phyloP scores from a whole-genome alignment of 2,797 vertebrate genomes.

The Chelon labrosus region DNA sequence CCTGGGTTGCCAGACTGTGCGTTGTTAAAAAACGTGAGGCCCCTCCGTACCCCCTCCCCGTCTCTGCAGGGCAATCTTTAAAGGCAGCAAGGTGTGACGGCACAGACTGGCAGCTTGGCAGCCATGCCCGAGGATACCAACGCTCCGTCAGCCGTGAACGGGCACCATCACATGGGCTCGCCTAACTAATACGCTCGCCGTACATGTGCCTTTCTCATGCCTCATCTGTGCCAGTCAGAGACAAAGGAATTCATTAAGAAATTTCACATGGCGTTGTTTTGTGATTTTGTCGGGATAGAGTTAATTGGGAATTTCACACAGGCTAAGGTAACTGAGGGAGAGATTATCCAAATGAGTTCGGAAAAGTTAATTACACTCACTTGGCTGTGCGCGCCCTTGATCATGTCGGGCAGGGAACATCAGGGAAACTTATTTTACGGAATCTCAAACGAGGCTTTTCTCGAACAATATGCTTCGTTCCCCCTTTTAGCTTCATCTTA shows the following conservation, averaged over 20 bases:
- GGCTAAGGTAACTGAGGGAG: slow-evolving; percentile 70
- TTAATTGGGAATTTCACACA: slow-evolving; percentile 77
- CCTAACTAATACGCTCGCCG: slow-evolving; percentile 74
- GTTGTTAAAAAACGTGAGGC: slow-evolving; percentile 88
- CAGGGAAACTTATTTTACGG: slow-evolving; percentile 38
- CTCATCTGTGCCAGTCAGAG: slow-evolving; percentile 79
- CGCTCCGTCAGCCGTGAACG: slow-evolving; percentile 85
- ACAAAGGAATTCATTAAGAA: slow-evolving; percentile 84
- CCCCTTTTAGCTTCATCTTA: slow-evolving; percentile 22
- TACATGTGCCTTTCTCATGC: slow-evolving; percentile 77
- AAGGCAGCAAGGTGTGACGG: slow-evolving; percentile 99
- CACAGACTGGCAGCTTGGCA: slow-evolving; percentile 99
- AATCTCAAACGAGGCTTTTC: slow-evolving; percentile 44
- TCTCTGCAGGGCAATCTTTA: slow-evolving; percentile 99
- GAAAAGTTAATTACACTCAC: slow-evolving; percentile 74
- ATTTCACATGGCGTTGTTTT: slow-evolving; percentile 70
- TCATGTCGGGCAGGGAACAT: slow-evolving; percentile 48
- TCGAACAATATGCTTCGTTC: slow-evolving; percentile 56
- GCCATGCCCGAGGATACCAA: slow-evolving; percentile 94
- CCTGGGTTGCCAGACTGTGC: slow-evolving; percentile 96
- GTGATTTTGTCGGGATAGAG: slow-evolving; percentile 63
- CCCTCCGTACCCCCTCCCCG: slow-evolving; percentile 84
- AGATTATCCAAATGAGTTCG: slow-evolving; percentile 70
- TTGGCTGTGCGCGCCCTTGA: slow-evolving; percentile 60
- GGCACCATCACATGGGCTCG: slow-evolving; percentile 76